phyloP scores from a whole-genome alignment of 1,140 invertebrate species.

The Monomorium pharaonis region DNA sequence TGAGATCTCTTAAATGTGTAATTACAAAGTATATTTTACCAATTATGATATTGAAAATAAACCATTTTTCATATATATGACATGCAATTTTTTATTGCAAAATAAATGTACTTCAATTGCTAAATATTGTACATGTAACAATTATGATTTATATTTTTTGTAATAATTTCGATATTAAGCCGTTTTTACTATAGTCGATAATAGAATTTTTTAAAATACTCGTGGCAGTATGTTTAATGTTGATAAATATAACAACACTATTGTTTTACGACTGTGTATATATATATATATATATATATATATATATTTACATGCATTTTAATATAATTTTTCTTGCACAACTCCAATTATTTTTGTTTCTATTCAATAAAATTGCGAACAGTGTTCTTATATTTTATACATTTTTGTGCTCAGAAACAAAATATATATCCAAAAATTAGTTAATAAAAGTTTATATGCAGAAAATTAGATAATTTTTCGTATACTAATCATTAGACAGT shows the following conservation, averaged over 20 bases:
- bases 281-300: too few species aligned
- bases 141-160: background rate
- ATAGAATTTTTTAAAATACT: background rate
- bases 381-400: too few species aligned
- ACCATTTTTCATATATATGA: background rate
- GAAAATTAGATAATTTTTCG: background rate
- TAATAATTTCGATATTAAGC: background rate
- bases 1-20: background rate
- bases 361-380: too few species aligned
- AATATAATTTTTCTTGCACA: background rate
- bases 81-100: conserved; percentile 15
- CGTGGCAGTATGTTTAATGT: conserved; percentile 24
- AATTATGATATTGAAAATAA: background rate
- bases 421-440: too few species aligned
- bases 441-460: too few species aligned
- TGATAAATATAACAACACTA: background rate
- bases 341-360: background rate
- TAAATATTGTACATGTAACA: background rate
- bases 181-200: background rate
- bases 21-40: background rate
- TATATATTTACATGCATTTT: too few species aligned
- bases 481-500: background rate
- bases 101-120: conserved; percentile 7
- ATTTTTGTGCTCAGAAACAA: background rate
- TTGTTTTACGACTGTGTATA: background rate